Percentiles rank a stretch among this genome's conserved stretches.
Evolutionary conservation across 2,797 vertebrate genomes (phyloP).

Genomic region (Manis crassicaudata): DNA sequence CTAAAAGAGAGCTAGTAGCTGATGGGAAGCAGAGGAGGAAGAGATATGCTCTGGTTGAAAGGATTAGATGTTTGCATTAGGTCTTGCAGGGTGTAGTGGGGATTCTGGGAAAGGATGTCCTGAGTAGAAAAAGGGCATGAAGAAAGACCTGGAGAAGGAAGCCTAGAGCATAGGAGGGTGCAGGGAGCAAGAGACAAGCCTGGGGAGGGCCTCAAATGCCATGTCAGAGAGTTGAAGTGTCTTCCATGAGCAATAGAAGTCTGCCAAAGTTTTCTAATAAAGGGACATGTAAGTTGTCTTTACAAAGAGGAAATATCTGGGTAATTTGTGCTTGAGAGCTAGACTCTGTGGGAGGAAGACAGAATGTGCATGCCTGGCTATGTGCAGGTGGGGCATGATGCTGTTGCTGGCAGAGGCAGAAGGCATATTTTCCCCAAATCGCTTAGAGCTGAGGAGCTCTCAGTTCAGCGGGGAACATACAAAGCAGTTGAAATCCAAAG

Average conservation of each 20-base stretch:
- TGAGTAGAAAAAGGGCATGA: not conserved
- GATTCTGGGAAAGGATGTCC: not conserved
- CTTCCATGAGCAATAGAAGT: not conserved
- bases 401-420: not conserved
- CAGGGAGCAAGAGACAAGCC: not conserved
- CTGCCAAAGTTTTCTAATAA: not conserved
- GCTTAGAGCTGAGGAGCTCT: not conserved
- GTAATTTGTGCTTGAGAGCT: not conserved
- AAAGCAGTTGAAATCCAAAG: not conserved
- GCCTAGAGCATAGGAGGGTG: not conserved
- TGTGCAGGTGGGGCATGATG: not conserved
- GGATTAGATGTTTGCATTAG: not conserved
- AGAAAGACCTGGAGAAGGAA: not conserved
- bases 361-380: not conserved
- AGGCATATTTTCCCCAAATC: not conserved
- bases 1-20: not conserved
- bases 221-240: not conserved
- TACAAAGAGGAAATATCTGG: not conserved
- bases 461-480: not conserved
- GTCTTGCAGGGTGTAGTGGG: not conserved
- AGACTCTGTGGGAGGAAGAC: not conserved
- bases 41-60: not conserved
- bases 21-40: not conserved
- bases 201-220: not conserved
- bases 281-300: not conserved